A percentile compares a stretch with the other conserved stretches of the same genome.
Evolutionary conservation across 1,140 invertebrate species (phyloP).

Genomic region (Drosophila eugracilis): DNA sequence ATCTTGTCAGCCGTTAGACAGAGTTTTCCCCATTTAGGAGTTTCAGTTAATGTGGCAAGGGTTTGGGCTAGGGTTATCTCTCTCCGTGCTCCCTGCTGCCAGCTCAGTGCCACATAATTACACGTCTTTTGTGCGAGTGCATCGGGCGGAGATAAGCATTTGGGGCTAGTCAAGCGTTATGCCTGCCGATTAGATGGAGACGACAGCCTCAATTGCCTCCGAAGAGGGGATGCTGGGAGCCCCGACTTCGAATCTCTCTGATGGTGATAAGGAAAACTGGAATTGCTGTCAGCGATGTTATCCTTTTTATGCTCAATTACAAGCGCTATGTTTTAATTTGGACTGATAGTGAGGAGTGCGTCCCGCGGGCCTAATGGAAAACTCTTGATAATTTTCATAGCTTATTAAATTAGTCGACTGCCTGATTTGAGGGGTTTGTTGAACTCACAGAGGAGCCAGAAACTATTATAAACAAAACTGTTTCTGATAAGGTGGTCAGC

Average conservation of each 20-base stretch:
- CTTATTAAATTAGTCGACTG: slow-evolving; percentile 63
- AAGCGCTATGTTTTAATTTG: slow-evolving; percentile 81
- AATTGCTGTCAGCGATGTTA: slow-evolving; percentile 59
- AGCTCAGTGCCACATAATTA: slow-evolving; percentile 70
- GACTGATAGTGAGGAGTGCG: slow-evolving; percentile 42
- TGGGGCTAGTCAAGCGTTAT: slow-evolving; percentile 79
- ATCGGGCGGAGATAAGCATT: slow-evolving; percentile 56
- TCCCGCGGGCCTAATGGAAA: slow-evolving; percentile 53
- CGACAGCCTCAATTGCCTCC: slow-evolving; percentile 71
- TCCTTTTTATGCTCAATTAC: slow-evolving; percentile 76
- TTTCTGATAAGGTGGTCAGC: slow-evolving; percentile 46
- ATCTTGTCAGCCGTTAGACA: slow-evolving; percentile 38
- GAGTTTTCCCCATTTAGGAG: slow-evolving; percentile 34
- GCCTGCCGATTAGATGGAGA: slow-evolving; percentile 68
- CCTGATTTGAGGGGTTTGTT: slow-evolving; percentile 53
- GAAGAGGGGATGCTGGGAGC: neutral
- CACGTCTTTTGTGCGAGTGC: slow-evolving; percentile 30
- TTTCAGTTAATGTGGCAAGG: slow-evolving; percentile 1
- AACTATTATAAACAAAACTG: slow-evolving; percentile 49
- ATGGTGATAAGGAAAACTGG: slow-evolving; percentile 58
- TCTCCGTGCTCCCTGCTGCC: too few relatives aligned
- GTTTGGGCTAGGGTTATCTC: slow-evolving; percentile 62
- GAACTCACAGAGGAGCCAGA: slow-evolving; percentile 46
- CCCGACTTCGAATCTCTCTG: slow-evolving; percentile 5
- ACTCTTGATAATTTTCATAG: slow-evolving; percentile 61